phyloP scores from a whole-genome alignment of 2,888 invertebrate genomes.

The Sinodicranocentrus sp. region DNA sequence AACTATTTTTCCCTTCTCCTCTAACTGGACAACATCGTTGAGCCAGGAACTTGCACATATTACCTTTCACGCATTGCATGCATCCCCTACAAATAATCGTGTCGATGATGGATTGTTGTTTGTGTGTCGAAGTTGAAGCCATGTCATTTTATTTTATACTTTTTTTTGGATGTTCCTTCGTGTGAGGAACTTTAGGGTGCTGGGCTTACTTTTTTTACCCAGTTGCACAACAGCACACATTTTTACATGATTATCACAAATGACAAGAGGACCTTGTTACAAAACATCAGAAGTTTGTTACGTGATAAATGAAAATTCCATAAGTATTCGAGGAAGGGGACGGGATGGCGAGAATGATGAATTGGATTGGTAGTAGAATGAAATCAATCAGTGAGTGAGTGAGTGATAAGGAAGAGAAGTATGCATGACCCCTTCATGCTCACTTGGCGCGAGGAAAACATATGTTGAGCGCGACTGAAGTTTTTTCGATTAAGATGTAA shows the following conservation, averaged over 20 bases:
- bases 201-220: background rate
- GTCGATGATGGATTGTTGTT: slow-evolving; percentile 63
- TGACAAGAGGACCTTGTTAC: slow-evolving; percentile 18
- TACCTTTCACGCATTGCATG: background rate
- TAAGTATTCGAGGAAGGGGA: slow-evolving; percentile 28
- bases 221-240: background rate
- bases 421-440: slow-evolving; percentile 24
- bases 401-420: slow-evolving; percentile 15
- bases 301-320: slow-evolving; percentile 30
- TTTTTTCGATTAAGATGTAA: slow-evolving; percentile 36
- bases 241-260: slow-evolving; percentile 16
- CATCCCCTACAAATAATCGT: slow-evolving; percentile 20
- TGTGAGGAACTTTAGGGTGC: slow-evolving; percentile 4
- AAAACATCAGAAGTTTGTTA: background rate
- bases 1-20: too few relatives aligned
- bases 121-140: slow-evolving; percentile 52
- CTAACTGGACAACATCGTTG: background rate
- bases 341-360: slow-evolving; percentile 63
- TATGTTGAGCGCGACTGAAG: slow-evolving; percentile 13
- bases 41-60: background rate
- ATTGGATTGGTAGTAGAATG: slow-evolving; percentile 56
- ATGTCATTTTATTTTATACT: slow-evolving; percentile 41
- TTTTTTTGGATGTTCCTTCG: slow-evolving; percentile 14
- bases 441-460: slow-evolving; percentile 12
- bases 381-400: slow-evolving; percentile 68